Evolutionary conservation across 2,888 invertebrate species (phyloP), one percentile per base, ranked within the genome.

Genomic region (Apodemia duryi): DNA sequence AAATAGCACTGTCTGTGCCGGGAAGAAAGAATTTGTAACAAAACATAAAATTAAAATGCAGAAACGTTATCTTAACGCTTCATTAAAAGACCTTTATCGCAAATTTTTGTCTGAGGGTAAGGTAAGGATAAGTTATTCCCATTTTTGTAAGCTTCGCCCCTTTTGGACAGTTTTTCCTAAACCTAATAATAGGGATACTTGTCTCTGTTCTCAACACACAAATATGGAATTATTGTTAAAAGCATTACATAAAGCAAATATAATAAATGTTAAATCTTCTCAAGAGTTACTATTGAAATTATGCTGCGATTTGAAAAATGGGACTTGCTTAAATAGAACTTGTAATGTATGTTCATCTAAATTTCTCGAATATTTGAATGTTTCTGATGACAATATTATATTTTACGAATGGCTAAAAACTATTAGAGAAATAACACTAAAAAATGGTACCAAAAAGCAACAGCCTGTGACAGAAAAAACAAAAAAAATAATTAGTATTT

Each of bases 361-460:
- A 13, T 13, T 4, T 13, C 49, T 49, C 49, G 4, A 49, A 49
- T 46, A 46, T 46, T 46, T 46, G 11, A 49, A 49, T 49, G n/a
- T 49, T 49, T 49, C 49, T 7, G 46, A 46, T 5, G 11, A 11
- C 13, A 49, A 13, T 49, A n/a, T 49, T 13, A 49, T n/a, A 49
- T 49, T 49, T 63, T 67, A 62, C 29, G 65, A 63, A 63, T 67
- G 67, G 67, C 9, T 10, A 54, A 67, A 65, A 63, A 63, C 46
- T 28, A 61, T 38, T 13, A 67, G 52, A 60, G 65, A 67, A 43
- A 49, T 67, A 43, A 61, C 41, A 38, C 52, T 63, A 6, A 65
- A 63, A 52, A 62, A 67, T 62, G 65, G 67, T 46, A 63, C 32
- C 52, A 63, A 65, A 61, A 67, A 67, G 57, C 63, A 61, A 57